phyloP scores from a whole-genome alignment of 2,797 vertebrate genomes.

The Limosa lapponica region DNA sequence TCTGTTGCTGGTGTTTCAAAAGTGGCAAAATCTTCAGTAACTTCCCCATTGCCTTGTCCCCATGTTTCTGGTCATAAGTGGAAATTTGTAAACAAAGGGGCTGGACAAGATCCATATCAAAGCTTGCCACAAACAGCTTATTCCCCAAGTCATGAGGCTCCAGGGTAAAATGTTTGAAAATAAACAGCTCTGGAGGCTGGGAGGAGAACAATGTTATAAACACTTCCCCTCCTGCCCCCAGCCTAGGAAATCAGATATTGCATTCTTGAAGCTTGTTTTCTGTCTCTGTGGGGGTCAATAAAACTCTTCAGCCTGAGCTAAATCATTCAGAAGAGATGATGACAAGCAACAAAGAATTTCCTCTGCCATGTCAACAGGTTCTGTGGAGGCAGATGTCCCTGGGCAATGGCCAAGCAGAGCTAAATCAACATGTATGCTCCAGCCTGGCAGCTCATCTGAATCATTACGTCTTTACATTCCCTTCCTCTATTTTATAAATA shows the following conservation, averaged over 20 bases:
- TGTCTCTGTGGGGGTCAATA: neutral
- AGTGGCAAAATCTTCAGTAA: neutral
- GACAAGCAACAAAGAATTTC: neutral
- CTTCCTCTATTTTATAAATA: conserved; percentile 69
- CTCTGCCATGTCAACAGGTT: neutral
- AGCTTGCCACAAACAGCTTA: conserved; percentile 12
- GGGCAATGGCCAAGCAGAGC: neutral
- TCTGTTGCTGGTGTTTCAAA: neutral
- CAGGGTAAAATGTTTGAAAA: conserved; percentile 23
- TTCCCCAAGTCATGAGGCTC: conserved; percentile 41
- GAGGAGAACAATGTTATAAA: neutral
- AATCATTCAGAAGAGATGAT: neutral
- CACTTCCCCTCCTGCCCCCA: neutral
- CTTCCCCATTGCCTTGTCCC: conserved; percentile 13
- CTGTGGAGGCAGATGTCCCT: neutral
- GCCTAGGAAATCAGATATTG: neutral
- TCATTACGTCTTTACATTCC: neutral
- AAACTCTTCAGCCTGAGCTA: neutral
- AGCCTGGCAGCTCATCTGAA: neutral
- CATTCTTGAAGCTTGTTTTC: neutral
- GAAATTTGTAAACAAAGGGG: conserved; percentile 47
- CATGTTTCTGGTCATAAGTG: neutral
- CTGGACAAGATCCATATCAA: conserved; percentile 32
- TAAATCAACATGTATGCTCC: neutral
- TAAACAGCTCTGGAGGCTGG: neutral